Evolutionary conservation across 2,113 vertebrate species (phyloP), one percentile per base, ranked within the genome.

Genomic region (Nesoenas mayeri): DNA sequence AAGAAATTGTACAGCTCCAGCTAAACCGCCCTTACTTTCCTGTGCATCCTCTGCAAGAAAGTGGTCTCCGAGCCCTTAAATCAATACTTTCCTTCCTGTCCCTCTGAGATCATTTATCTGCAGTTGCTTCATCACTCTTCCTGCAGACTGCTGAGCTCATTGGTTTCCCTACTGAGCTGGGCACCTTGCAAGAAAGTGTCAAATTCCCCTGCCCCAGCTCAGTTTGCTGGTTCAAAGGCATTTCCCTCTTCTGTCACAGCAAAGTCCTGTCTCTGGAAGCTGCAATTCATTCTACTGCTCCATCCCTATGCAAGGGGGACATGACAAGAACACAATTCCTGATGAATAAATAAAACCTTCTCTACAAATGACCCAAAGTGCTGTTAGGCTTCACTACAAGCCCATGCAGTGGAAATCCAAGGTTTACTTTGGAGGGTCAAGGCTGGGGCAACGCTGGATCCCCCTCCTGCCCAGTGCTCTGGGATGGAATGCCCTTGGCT

Each of bases 51-150:
- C 67, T 95, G 66, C 53, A 13, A 25, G 48, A 47, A 70, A 85
- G 62, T 85, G 57, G 74, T 88, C 88, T 85, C 85, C 6, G 8
- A 92, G 82, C 70, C 91, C 62, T 57, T 75, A 34, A 88, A 96
- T 95, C 94, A 79, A 96, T 96, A 90, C 5, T 16, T 51, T 79
- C 79, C 66, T 96, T 95, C 91, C 93, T 60, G 74, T 75, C 48
- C 66, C 85, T 85, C 81, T 54, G 82, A 75, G 93, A 95, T 82
- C 61, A 74, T 53, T 93, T 74, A 67, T 24, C 74, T 88, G 78
- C 70, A 2, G 21, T 58, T 66, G 47, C 56, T 82, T 54, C 7
- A 3, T 60, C 1, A 5, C 61, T 93, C 74, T 88, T 88, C 70
- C 85, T 85, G 74, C 74, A 81, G 85, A 47, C 51, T 88, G 93